phyloP scores from a whole-genome alignment of 2,888 invertebrate species.

The Dorcus hopei region DNA sequence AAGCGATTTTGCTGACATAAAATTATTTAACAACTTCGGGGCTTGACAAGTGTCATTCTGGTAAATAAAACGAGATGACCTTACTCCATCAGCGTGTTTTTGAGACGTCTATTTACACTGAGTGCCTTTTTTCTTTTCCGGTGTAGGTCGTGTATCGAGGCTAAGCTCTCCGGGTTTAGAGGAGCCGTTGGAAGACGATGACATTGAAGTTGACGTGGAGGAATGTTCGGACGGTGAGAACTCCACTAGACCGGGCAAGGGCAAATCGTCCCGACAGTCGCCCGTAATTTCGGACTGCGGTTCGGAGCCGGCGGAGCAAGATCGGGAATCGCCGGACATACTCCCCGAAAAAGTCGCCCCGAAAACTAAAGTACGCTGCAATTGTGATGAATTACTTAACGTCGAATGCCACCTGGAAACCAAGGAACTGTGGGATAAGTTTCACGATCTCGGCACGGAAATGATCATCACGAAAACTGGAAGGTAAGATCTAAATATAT shows the following conservation, averaged over 20 bases:
- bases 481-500: conserved; percentile 55
- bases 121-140: neutral
- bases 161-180: conserved; percentile 49
- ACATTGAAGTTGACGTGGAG: conserved; percentile 58
- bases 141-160: conserved; percentile 35
- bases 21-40: too few relatives aligned
- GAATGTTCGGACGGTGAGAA: conserved; percentile 58
- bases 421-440: conserved; percentile 80
- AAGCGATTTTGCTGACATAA: too few relatives aligned
- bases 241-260: conserved; percentile 40
- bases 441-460: conserved; percentile 73
- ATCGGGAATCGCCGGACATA: conserved; percentile 45
- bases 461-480: conserved; percentile 86
- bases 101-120: neutral
- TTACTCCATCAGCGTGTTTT: neutral
- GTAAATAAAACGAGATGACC: neutral
- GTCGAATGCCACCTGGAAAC: conserved; percentile 75
- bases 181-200: conserved; percentile 52
- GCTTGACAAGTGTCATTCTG: neutral
- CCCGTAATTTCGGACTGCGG: conserved; percentile 46
- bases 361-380: conserved; percentile 55
- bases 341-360: conserved; percentile 36
- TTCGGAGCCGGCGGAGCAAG: conserved; percentile 43
- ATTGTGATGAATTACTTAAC: conserved; percentile 61
- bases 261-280: conserved; percentile 32